A percentile compares a stretch with the other conserved stretches of the same genome.
Conservation (phyloP, 1,140 invertebrate species). For the Cataglyphis hispanica region DNA sequence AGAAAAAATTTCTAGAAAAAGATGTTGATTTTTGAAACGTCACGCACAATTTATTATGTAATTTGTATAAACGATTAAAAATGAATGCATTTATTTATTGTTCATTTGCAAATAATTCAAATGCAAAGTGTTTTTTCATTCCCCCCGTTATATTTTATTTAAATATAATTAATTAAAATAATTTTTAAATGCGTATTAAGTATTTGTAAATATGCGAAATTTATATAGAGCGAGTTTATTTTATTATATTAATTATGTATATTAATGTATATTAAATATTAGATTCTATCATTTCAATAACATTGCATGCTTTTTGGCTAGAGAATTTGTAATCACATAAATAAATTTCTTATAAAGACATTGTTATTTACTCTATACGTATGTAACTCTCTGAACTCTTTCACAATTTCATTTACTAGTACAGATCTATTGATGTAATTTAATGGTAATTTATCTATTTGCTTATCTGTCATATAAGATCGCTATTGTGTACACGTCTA, state of each 20-base stretch:
- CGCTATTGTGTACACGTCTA: no score
- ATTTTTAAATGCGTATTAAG: not conserved
- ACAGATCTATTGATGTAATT: not conserved
- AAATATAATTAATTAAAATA: not conserved
- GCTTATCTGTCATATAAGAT: not conserved
- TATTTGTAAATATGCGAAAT: not conserved
- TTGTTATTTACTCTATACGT: not conserved
- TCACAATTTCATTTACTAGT: not conserved
- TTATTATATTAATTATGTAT: not conserved
- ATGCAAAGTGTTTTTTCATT: not conserved
- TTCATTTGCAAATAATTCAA: not conserved
- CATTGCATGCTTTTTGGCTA: not conserved
- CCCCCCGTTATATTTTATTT: not conserved
- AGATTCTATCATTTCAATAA: not conserved
- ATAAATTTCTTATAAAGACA: not conserved
- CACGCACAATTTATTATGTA: no score
- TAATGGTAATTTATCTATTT: not conserved
- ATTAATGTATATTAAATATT: no score
- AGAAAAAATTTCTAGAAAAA: not conserved
- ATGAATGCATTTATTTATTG: not conserved
- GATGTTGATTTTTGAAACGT: not conserved
- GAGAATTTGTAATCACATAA: not conserved
- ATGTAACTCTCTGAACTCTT: not conserved
- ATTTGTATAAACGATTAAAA: not conserved
- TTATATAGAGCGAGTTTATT: not conserved